Percentiles rank a stretch among this genome's conserved stretches.
Conservation (phyloP, 2,113 vertebrate species). For the Glaucidium brasilianum region DNA sequence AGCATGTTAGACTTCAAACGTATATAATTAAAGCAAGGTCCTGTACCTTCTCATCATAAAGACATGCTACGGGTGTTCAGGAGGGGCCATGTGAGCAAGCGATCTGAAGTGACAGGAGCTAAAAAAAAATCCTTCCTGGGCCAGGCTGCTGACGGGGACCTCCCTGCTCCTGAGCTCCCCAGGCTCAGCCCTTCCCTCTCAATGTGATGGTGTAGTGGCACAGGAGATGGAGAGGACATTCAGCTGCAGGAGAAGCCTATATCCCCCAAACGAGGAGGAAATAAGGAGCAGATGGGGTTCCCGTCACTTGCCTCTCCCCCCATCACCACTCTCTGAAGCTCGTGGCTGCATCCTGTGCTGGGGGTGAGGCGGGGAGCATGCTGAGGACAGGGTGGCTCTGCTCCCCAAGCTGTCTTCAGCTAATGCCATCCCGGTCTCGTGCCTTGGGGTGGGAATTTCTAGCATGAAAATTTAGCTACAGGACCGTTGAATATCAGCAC, state of each 20-base stretch:
- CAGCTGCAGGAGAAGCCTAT: neutral
- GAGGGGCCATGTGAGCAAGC: neutral
- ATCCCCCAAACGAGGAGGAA: neutral
- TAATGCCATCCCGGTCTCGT: neutral
- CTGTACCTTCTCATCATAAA: accelerated
- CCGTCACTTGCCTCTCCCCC: neutral
- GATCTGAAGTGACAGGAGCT: neutral
- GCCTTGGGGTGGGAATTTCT: neutral
- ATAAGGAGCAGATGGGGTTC: neutral
- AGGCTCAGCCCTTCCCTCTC: neutral
- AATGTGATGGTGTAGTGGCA: neutral
- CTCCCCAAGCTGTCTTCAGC: neutral
- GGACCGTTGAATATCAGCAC: neutral
- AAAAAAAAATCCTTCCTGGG: neutral
- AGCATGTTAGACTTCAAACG: neutral
- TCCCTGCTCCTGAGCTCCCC: neutral
- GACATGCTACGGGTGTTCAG: neutral
- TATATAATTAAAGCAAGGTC: neutral
- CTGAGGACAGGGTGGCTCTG: neutral
- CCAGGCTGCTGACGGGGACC: neutral
- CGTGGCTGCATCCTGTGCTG: accelerated
- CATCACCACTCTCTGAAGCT: neutral
- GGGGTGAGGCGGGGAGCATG: accelerated
- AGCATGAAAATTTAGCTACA: neutral
- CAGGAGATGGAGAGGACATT: neutral